Evolutionary conservation across 2,113 vertebrate genomes (phyloP).

Genomic region (Probosciger aterrimus): DNA sequence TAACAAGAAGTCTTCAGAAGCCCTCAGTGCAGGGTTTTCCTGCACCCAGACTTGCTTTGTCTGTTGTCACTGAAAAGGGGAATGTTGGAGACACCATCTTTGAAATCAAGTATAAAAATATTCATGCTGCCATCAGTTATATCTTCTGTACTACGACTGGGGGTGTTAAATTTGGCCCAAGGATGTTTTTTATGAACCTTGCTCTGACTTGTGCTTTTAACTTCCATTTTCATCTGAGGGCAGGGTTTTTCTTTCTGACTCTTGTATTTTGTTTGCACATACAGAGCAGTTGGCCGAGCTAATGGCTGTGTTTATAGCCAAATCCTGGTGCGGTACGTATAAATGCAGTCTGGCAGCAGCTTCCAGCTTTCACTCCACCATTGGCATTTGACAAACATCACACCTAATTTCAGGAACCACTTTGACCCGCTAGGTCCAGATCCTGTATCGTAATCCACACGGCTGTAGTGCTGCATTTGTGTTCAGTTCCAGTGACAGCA

Average conservation of each 20-base stretch:
- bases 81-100: background rate
- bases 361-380: background rate
- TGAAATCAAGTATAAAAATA: background rate
- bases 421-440: background rate
- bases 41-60: background rate
- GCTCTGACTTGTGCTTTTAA: fast-evolving
- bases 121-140: background rate
- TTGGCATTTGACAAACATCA: background rate
- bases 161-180: background rate
- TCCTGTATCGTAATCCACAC: fast-evolving
- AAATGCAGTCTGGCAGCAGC: background rate
- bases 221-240: background rate
- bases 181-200: background rate
- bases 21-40: background rate
- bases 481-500: background rate
- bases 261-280: background rate
- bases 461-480: background rate
- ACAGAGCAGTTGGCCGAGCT: background rate
- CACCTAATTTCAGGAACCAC: background rate
- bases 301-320: background rate
- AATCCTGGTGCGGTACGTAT: background rate
- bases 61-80: background rate
- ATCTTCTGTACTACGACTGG: background rate
- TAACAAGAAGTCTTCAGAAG: background rate
- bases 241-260: background rate